A percentile compares a stretch with the other conserved stretches of the same genome.
phyloP scores from a whole-genome alignment of 2,888 invertebrate species.

The Magallana nippona region DNA sequence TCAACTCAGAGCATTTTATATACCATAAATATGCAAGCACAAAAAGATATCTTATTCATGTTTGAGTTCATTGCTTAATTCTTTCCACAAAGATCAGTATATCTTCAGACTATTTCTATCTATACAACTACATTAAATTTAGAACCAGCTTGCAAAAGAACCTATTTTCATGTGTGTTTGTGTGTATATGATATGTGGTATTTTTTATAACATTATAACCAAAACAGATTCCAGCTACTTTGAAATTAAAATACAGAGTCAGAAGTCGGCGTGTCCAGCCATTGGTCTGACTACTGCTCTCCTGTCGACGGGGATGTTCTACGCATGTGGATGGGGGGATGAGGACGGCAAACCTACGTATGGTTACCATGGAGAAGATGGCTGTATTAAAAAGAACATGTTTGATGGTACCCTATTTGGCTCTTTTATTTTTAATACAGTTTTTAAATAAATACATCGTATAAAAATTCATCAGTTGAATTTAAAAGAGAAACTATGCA shows the following conservation, averaged over 20 bases:
- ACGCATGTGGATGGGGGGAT: conserved; percentile 48
- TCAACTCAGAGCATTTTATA: too few relatives aligned
- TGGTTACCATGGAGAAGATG: conserved; percentile 63
- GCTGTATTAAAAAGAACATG: conserved; percentile 48
- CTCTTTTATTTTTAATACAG: background rate
- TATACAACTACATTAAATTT: too few relatives aligned
- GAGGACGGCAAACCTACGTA: conserved; percentile 44
- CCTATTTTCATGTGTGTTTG: background rate
- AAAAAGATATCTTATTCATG: too few relatives aligned
- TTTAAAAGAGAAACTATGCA: too few relatives aligned
- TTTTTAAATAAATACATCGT: too few relatives aligned
- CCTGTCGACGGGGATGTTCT: conserved; percentile 43
- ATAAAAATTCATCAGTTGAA: too few relatives aligned
- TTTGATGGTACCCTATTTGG: conserved; percentile 10
- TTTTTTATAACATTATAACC: background rate
- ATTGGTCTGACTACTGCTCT: conserved; percentile 47
- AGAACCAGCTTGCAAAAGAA: too few relatives aligned
- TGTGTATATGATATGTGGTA: background rate
- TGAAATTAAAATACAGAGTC: conserved; percentile 55
- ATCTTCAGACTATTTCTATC: too few relatives aligned
- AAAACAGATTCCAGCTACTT: conserved; percentile 56
- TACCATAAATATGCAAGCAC: too few relatives aligned
- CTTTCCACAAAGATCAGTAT: too few relatives aligned
- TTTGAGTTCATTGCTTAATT: too few relatives aligned
- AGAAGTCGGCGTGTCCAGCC: conserved; percentile 34